phyloP scores from a whole-genome alignment of 2,888 invertebrate species.

The Myopa testacea region DNA sequence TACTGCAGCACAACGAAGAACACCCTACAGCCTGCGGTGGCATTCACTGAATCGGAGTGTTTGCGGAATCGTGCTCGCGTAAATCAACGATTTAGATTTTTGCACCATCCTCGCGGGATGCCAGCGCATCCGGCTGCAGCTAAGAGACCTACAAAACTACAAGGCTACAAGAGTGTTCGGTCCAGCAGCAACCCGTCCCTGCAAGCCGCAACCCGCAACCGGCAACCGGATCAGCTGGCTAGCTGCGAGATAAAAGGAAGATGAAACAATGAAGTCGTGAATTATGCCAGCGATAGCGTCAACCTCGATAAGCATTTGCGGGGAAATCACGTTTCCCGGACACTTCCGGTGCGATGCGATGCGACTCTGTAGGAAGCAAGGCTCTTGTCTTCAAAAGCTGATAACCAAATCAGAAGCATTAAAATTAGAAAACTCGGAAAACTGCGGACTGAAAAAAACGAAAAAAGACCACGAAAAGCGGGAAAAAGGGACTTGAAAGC shows the following conservation, averaged over 20 bases:
- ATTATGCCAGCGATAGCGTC: slow-evolving; percentile 25
- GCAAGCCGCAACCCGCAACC: neutral
- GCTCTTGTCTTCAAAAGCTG: no score
- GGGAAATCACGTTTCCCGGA: slow-evolving; percentile 24
- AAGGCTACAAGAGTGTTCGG: neutral
- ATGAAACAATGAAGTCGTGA: slow-evolving; percentile 22
- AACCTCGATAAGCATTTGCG: slow-evolving; percentile 34
- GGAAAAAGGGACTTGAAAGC: no score
- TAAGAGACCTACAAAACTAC: neutral
- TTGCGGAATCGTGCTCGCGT: slow-evolving; percentile 22
- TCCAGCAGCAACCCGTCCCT: neutral
- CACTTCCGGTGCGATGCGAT: neutral
- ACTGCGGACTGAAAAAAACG: no score
- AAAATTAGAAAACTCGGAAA: no score
- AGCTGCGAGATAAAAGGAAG: slow-evolving; percentile 9
- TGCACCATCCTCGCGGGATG: slow-evolving; percentile 21
- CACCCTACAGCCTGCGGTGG: neutral
- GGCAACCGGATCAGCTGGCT: neutral
- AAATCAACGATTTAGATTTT: slow-evolving; percentile 35
- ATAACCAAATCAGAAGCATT: no score
- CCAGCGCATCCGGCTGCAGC: slow-evolving; percentile 23
- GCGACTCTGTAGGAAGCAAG: no score
- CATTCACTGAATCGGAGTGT: neutral
- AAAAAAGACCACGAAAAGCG: no score
- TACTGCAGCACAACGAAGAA: neutral